Evolutionary conservation across 2,888 invertebrate species (phyloP), one percentile per base, ranked within the genome.

Genomic region (Diploptera punctata): DNA sequence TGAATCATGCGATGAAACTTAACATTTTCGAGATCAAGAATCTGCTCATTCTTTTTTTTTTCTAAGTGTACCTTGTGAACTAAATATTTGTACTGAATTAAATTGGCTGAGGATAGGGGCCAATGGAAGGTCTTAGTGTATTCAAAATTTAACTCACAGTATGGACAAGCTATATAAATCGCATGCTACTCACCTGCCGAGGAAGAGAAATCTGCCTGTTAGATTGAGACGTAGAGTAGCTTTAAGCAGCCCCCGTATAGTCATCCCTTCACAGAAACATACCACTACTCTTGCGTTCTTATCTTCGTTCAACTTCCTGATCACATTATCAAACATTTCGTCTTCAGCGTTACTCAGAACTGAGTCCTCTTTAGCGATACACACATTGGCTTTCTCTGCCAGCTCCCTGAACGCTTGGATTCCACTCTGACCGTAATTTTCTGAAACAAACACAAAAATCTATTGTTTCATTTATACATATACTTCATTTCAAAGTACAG

Each of bases 241-340:
- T 74, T 84, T 84, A 75, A 92, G 84, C 49, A 92, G 83, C 18
- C 88, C 87, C 70, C 89, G 83, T 74, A 92, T 89, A 1, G 92
- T 91, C 80, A 87, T 84, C 1, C 93, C 93, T 81, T 93, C 92
- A 82, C 93, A 93, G 86, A 93, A 93, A 81, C 93, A 93, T 19
- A 93, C 89, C 68, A 91, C 89, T 9, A 91, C 91, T 47, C 84
- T 80, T 72, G 89, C 86, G 76, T 86, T 83, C 71, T 82, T 79
- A 79, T 87, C 87, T 76, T 85, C 85, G 75, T 85, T 83, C 38
- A 90, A 83, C 77, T 86, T 87, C 57, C 81, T 79, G 47, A 90
- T 82, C 3, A 87, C 86, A 73, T 83, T 83, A 74, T 88, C 87
- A 79, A 87, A 90, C 49, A 84, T 84, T 72, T 84, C 83, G 71